A percentile compares a stretch with the other conserved stretches of the same genome.
Conservation (phyloP, 2,113 vertebrate genomes). For the Pedetes capensis region DNA sequence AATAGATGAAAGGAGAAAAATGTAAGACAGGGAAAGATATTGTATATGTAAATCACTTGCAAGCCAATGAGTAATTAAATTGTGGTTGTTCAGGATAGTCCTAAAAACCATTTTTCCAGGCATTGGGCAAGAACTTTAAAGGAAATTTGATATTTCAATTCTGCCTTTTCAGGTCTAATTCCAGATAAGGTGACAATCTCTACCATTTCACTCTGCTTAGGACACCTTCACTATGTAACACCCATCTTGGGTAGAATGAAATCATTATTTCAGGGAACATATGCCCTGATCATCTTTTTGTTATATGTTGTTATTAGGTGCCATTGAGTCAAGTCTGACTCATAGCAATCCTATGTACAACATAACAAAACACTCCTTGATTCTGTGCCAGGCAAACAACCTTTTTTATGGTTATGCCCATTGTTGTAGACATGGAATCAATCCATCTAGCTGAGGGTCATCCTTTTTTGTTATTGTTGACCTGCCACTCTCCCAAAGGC, state of each 20-base stretch:
- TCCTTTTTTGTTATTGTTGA: too few relatives aligned
- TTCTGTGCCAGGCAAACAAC: too few relatives aligned
- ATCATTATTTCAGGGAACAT: neutral
- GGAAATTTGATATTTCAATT: neutral
- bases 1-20: neutral
- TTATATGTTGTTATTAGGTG: too few relatives aligned
- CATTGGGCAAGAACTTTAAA: neutral
- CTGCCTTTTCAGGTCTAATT: neutral
- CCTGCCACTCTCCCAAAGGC: too few relatives aligned
- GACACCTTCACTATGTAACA: neutral
- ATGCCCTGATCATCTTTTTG: neutral
- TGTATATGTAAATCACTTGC: neutral
- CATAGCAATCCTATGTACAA: too few relatives aligned
- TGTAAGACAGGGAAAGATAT: neutral
- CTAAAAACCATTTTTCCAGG: constrained; percentile 2
- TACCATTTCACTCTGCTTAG: neutral
- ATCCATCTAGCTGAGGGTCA: too few relatives aligned
- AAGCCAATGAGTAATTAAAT: neutral
- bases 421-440: too few relatives aligned
- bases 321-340: too few relatives aligned
- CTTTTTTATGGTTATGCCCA: too few relatives aligned
- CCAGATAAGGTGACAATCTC: neutral
- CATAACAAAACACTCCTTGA: too few relatives aligned
- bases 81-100: neutral
- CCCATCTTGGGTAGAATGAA: neutral